Evolutionary conservation across 2,888 invertebrate species (phyloP).

Genomic region (Cactoblastis cactorum): DNA sequence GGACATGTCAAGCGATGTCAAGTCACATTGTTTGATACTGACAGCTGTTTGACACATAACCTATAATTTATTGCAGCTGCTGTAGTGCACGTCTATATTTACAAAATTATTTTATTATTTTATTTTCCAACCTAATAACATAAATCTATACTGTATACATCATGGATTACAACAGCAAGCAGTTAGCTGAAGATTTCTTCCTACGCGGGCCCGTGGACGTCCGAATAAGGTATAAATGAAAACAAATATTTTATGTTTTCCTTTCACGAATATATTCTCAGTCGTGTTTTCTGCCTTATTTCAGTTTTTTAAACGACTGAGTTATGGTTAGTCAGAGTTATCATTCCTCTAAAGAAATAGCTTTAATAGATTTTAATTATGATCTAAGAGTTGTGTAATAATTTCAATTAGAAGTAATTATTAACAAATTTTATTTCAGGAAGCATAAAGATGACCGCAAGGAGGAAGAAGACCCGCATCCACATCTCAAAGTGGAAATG

Average conservation of each 20-base stretch:
- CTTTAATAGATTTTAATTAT: too few species aligned
- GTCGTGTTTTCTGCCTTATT: too few species aligned
- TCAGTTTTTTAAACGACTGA: too few species aligned
- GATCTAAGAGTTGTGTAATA: constrained; percentile 14
- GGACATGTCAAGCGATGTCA: too few species aligned
- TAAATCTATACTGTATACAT: constrained; percentile 24
- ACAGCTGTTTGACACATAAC: not conserved
- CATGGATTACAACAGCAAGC: constrained; percentile 80
- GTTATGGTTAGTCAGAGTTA: too few species aligned
- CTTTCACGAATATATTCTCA: too few species aligned
- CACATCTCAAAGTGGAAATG: constrained; percentile 85
- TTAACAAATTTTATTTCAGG: not conserved
- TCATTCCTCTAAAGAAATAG: too few species aligned
- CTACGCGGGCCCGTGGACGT: constrained; percentile 80
- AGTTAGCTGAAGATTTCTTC: constrained; percentile 82
- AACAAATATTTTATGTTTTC: too few species aligned
- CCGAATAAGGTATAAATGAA: constrained; percentile 75
- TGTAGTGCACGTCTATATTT: constrained; percentile 7
- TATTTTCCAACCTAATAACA: constrained; percentile 23
- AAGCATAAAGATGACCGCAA: constrained; percentile 42
- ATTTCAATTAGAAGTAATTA: constrained; percentile 13
- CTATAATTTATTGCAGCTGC: not conserved
- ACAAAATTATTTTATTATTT: constrained; percentile 17
- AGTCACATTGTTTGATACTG: too few species aligned
- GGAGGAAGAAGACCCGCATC: constrained; percentile 68